Evolutionary conservation across 2,797 vertebrate species (phyloP), one percentile per base, ranked within the genome.

Genomic region (Brachyalestes nurse): DNA sequence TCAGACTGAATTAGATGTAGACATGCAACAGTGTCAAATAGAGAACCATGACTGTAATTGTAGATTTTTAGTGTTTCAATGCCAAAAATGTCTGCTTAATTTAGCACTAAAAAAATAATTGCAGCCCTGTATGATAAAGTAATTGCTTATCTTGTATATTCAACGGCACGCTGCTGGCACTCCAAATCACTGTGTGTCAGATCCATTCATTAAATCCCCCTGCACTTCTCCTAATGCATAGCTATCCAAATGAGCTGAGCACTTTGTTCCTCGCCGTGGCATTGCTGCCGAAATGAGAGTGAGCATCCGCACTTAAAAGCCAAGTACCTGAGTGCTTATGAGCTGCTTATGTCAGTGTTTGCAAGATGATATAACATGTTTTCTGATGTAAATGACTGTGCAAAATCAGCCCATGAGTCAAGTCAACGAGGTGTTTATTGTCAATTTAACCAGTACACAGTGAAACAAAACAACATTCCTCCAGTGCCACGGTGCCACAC

Each of bases 131-230:
- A 74, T 73, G 76, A 86, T 82, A 66, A 70, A 53, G 58, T 85
- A 85, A 83, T 84, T 83, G 83, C 67, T 78, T 72, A 72, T 81
- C 75, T 83, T 84, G 58, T 85, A 71, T 77, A 66, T 78, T 70
- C 78, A 42, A 45, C 71, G 72, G 78, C 77, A 86, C 75, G 49
- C 51, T 61, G 60, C 74, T 77, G 71, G 83, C 66, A 86, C 62
- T 81, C 77, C 70, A 80, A 78, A 82, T 86, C 80, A 79, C 67
- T 79, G 72, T 21, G 72, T 62, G 80, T 83, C 81, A 77, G 71
- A 82, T 79, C 71, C 75, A 77, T 84, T 78, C 77, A 82, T 83
- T 86, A 86, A 80, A 49, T 67, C 47, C 58, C 42, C 49, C 62
- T 83, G 64, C 61, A 73, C 45, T 34, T 75, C 21, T 61, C 14